These are phyloP conservation scores for Hydropotes inermis DNA, from an alignment of 2,113 vertebrate species.

Conservation along the genomic window DNA sequence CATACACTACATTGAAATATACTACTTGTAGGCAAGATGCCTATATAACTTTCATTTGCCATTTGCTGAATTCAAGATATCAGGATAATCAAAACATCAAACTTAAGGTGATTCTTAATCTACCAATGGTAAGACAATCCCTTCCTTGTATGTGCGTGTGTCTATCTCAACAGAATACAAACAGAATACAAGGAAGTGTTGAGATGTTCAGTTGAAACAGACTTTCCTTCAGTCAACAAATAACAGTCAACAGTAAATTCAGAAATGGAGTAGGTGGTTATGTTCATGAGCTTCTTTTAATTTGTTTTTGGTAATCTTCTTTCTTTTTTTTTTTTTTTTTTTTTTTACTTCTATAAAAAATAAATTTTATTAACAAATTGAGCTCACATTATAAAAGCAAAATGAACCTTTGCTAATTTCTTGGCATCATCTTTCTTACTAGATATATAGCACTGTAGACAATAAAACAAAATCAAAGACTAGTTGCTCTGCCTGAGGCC, in stretches of 20 bases:
- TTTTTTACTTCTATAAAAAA: slow-evolving; percentile 61
- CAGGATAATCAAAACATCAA: background rate
- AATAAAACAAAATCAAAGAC: background rate
- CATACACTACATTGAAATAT: background rate
- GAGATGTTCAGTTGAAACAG: background rate
- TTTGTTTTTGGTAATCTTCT: background rate
- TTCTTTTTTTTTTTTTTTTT: too few species aligned
- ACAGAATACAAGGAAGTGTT: background rate
- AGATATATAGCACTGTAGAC: background rate
- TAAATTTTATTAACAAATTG: slow-evolving; percentile 66
- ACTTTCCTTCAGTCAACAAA: background rate
- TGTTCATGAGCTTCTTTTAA: background rate
- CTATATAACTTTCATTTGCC: background rate
- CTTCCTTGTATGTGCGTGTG: background rate
- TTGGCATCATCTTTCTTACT: background rate
- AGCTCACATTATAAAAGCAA: background rate
- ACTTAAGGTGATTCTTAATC: background rate
- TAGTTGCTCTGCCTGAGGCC: background rate
- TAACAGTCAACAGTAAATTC: background rate
- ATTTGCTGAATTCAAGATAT: background rate
- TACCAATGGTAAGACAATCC: background rate
- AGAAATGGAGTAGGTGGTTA: background rate
- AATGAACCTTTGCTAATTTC: background rate
- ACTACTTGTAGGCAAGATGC: background rate
- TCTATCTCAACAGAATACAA: background rate